These are phyloP conservation scores for Sylvia borin DNA, from an alignment of 2,797 vertebrate species.

Conservation along the genomic window DNA sequence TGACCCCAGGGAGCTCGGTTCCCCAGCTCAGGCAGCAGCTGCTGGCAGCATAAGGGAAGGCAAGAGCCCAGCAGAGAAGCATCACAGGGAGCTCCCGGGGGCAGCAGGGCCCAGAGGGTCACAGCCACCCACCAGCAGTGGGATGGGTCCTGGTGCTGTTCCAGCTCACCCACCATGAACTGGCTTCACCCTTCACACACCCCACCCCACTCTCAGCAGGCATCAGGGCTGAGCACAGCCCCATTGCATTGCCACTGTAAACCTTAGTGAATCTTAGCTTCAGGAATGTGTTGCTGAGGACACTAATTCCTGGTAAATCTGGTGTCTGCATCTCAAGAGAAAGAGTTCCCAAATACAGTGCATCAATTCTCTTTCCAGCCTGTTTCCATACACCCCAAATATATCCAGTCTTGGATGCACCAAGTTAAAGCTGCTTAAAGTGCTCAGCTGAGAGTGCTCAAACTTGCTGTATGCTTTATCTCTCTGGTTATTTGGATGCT, in stretches of 20 bases:
- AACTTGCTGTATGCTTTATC: not conserved
- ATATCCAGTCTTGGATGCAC: too few species aligned
- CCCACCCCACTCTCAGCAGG: accelerated
- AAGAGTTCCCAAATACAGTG: not conserved
- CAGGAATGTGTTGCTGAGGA: not conserved
- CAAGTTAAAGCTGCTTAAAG: not conserved
- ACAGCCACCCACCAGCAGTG: accelerated
- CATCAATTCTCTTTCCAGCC: not conserved
- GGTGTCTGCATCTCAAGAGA: not conserved
- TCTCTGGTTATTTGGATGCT: not conserved
- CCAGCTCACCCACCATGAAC: accelerated
- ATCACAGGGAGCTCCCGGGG: accelerated
- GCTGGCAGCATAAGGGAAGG: not conserved
- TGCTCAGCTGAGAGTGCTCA: not conserved
- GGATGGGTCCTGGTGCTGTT: not conserved
- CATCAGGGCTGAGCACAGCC: not conserved
- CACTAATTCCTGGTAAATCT: not conserved
- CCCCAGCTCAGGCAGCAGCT: accelerated
- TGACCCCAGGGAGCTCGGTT: accelerated
- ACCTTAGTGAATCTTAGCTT: not conserved
- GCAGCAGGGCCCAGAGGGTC: not conserved
- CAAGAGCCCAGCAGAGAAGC: too few species aligned
- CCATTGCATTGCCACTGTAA: accelerated
- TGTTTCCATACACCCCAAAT: accelerated
- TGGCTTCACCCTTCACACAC: accelerated